These are phyloP conservation scores for Caenorhabditis japonica DNA, from an alignment of 2,888 invertebrate genomes.

Conservation along the genomic window DNA sequence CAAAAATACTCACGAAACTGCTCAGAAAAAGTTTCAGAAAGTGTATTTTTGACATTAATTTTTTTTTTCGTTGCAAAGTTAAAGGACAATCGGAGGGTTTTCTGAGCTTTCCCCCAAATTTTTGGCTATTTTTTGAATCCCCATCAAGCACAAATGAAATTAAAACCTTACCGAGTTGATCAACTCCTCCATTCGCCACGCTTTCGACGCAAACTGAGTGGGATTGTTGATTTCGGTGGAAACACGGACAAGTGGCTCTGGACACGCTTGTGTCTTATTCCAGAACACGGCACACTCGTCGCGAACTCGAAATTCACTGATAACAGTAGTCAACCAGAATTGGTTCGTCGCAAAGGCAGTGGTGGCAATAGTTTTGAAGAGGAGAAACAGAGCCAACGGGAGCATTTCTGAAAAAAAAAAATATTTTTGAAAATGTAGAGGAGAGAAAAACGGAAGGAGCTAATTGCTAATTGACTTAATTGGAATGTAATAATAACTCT, in stretches of 20 bases:
- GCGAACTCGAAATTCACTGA: conserved; percentile 36
- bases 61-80: no score
- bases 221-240: conserved; percentile 19
- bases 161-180: conserved; percentile 14
- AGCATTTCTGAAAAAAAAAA: conserved; percentile 15
- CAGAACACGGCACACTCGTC: conserved; percentile 39
- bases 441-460: no score
- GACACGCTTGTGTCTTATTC: conserved; percentile 30
- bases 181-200: conserved; percentile 19
- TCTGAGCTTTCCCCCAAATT: no score
- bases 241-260: conserved; percentile 22
- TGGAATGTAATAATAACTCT: no score
- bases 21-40: background rate
- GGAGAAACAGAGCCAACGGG: background rate
- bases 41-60: no score
- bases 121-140: no score
- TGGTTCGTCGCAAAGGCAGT: background rate
- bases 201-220: conserved; percentile 28
- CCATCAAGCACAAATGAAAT: no score
- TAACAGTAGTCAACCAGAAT: conserved; percentile 39
- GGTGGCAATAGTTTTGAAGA: background rate
- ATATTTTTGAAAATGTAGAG: no score
- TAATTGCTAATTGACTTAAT: no score
- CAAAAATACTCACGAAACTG: no score
- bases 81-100: no score